Conservation (phyloP, 2,797 vertebrate species). For the Urosaurus nigricauda region DNA sequence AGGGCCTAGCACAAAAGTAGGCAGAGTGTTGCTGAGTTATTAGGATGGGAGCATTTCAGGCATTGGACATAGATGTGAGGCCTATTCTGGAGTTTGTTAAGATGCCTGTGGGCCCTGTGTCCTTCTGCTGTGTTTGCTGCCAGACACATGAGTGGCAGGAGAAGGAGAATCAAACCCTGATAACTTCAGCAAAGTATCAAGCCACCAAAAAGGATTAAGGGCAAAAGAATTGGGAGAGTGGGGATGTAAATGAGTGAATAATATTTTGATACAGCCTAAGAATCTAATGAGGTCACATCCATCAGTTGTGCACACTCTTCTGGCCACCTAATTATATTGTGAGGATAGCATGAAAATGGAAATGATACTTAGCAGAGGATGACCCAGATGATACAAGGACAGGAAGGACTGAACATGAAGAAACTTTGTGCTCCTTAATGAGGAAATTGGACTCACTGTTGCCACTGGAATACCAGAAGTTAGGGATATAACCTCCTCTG, state of each 20-base stretch:
- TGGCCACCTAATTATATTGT: constrained; percentile 64
- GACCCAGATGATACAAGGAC: neutral
- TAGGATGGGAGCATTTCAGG: neutral
- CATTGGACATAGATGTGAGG: neutral
- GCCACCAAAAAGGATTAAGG: constrained; percentile 37
- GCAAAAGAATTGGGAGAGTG: constrained; percentile 41
- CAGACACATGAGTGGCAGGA: constrained; percentile 4
- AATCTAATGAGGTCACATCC: constrained; percentile 70
- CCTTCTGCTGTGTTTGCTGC: neutral
- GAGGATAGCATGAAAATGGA: constrained; percentile 53
- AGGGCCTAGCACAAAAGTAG: neutral
- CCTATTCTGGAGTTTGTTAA: constrained; percentile 1
- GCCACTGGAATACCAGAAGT: neutral
- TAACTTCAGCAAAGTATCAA: constrained; percentile 10
- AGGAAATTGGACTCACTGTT: neutral
- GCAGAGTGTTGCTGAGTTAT: neutral
- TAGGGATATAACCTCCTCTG: neutral
- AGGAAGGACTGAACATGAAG: neutral
- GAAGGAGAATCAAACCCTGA: neutral
- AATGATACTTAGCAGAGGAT: constrained; percentile 38
- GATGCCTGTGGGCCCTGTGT: neutral
- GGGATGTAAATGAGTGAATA: constrained; percentile 66
- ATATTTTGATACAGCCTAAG: constrained; percentile 48
- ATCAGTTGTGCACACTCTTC: constrained; percentile 46
- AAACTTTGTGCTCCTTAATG: constrained; percentile 21